phyloP scores from a whole-genome alignment of 2,888 invertebrate genomes.

The Minunthozetes semirufus region DNA sequence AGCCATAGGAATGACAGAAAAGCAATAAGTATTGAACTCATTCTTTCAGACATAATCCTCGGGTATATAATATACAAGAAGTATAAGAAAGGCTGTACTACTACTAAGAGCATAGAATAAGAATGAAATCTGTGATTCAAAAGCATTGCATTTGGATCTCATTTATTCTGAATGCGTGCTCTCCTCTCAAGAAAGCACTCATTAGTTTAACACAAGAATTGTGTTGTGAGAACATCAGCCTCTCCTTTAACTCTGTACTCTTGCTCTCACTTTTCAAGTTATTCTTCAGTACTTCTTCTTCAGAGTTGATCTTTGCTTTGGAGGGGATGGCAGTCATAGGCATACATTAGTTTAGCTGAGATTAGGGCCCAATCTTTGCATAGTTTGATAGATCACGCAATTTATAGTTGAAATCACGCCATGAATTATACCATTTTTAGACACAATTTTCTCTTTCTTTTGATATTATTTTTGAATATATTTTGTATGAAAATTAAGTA shows the following conservation, averaged over 20 bases:
- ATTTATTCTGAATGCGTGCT: constrained; percentile 14
- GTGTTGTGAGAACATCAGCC: background rate
- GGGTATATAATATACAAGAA: background rate
- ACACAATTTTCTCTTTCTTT: background rate
- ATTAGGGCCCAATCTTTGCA: constrained; percentile 1
- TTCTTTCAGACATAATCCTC: constrained; percentile 7
- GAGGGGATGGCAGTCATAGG: background rate
- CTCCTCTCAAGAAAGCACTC: background rate
- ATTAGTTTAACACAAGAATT: background rate
- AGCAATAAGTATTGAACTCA: constrained; percentile 6
- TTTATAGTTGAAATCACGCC: constrained; percentile 18
- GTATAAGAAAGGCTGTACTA: background rate
- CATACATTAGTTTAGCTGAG: background rate
- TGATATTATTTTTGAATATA: background rate
- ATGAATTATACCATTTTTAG: constrained; percentile 10
- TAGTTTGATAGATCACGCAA: constrained; percentile 12
- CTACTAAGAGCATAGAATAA: background rate
- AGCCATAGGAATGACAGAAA: background rate
- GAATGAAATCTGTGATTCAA: background rate
- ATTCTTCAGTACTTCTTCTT: background rate
- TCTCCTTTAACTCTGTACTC: background rate
- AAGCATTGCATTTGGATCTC: background rate
- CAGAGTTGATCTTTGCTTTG: background rate
- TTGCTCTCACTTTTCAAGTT: background rate
- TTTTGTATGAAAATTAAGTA: background rate